A percentile compares a stretch with the other conserved stretches of the same genome.
Evolutionary conservation across 2,113 vertebrate species (phyloP).

Genomic region (Andinoacara biseriatus): DNA sequence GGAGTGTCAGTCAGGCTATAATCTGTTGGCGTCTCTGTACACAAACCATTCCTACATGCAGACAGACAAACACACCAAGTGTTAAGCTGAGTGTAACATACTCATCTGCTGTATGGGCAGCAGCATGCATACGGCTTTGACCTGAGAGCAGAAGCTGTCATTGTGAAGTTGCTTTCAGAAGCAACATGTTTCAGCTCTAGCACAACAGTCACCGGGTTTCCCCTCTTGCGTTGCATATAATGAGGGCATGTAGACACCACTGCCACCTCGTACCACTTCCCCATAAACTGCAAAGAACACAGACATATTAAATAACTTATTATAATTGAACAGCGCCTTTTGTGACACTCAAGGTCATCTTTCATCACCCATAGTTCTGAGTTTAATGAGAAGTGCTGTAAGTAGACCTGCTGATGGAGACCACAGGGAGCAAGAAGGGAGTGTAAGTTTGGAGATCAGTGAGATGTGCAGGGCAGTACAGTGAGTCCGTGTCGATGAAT

Average conservation of each 20-base stretch:
- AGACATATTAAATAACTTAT: no score
- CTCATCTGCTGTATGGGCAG: background rate
- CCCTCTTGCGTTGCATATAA: slow-evolving; percentile 81
- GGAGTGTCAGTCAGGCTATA: slow-evolving; percentile 69
- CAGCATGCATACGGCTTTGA: background rate
- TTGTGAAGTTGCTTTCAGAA: slow-evolving; percentile 51
- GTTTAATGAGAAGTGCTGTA: background rate
- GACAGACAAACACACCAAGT: slow-evolving; percentile 4
- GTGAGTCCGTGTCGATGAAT: background rate
- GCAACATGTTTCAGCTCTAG: slow-evolving; percentile 75
- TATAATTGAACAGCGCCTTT: no score
- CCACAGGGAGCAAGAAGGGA: background rate
- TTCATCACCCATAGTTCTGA: background rate
- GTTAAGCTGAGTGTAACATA: background rate
- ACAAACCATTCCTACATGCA: slow-evolving; percentile 55
- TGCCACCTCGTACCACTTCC: slow-evolving; percentile 87
- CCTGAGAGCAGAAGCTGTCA: slow-evolving; percentile 46
- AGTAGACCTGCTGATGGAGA: background rate
- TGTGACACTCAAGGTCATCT: no score
- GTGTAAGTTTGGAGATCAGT: background rate
- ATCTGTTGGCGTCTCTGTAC: slow-evolving; percentile 55
- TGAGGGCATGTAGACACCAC: slow-evolving; percentile 82
- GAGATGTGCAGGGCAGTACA: background rate
- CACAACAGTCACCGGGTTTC: slow-evolving; percentile 73
- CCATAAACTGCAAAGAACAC: slow-evolving; percentile 74